Conservation (phyloP, 53 echinoderm and acorn worm genomes). For the Astropecten irregularis region DNA sequence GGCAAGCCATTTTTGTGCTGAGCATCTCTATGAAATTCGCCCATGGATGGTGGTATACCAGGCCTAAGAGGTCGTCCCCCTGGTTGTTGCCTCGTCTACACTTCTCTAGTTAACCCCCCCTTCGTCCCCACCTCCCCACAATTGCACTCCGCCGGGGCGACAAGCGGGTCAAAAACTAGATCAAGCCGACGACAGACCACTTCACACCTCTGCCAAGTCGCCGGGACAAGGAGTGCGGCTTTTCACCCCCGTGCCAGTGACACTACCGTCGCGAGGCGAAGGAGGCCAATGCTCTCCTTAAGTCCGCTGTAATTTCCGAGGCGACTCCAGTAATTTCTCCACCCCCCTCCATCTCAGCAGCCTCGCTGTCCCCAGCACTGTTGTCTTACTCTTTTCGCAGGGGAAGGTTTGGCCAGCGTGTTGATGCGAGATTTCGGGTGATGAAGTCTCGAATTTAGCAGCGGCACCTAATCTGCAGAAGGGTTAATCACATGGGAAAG, state of each 20-base stretch:
- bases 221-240: constrained; percentile 3
- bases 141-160: constrained; percentile 3
- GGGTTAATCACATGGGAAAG: background rate
- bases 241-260: background rate
- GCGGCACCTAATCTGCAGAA: constrained; percentile 25
- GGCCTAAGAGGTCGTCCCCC: too few species aligned
- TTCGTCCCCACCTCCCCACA: too few species aligned
- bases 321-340: constrained; percentile 45
- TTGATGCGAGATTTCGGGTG: constrained; percentile 38
- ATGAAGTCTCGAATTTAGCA: constrained; percentile 18
- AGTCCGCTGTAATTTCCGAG: constrained; percentile 34
- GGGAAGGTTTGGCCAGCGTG: constrained; percentile 3
- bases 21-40: too few species aligned
- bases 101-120: background rate
- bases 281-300: constrained; percentile 16
- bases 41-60: too few species aligned
- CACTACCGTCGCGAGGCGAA: constrained; percentile 15
- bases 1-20: too few species aligned
- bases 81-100: constrained; percentile 35
- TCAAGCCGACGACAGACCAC: constrained; percentile 24
- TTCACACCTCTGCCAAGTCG: constrained; percentile 34
- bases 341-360: too few species aligned
- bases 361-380: constrained; percentile 23
- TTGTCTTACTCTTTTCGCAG: constrained; percentile 17
- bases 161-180: constrained; percentile 50